These are phyloP conservation scores for Euplagia quadripunctaria DNA, from an alignment of 2,888 invertebrate species.

Conservation along the genomic window DNA sequence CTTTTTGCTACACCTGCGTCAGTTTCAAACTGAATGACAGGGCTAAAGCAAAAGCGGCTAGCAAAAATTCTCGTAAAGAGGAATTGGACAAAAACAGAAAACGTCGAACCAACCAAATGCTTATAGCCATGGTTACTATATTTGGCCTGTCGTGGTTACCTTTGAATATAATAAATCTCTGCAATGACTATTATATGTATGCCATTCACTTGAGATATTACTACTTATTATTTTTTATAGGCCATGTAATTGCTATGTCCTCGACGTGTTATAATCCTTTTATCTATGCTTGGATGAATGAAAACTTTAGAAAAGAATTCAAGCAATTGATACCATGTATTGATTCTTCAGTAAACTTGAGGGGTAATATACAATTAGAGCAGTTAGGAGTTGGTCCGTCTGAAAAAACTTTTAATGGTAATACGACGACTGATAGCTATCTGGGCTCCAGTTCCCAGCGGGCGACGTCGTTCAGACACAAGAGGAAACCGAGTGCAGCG, in stretches of 20 bases:
- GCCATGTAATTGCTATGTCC: constrained; percentile 97
- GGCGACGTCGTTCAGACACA: constrained; percentile 83
- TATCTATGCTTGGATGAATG: constrained; percentile 99
- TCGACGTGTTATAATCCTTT: constrained; percentile 99
- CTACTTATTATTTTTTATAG: constrained; percentile 95
- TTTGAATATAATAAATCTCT: constrained; percentile 95
- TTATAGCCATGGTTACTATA: constrained; percentile 98
- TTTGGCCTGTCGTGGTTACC: constrained; percentile 99
- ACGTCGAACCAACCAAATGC: constrained; percentile 97
- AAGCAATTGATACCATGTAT: constrained; percentile 91
- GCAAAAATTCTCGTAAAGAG: constrained; percentile 94
- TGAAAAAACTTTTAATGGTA: constrained; percentile 92
- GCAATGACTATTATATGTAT: constrained; percentile 93
- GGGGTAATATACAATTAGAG: constrained; percentile 83
- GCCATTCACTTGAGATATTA: constrained; percentile 94
- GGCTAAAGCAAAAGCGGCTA: constrained; percentile 94
- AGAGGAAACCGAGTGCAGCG: constrained; percentile 88
- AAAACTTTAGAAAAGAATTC: constrained; percentile 97
- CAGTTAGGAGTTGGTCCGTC: constrained; percentile 85
- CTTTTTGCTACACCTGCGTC: constrained; percentile 97
- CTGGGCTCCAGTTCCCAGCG: constrained; percentile 87
- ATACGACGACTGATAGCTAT: constrained; percentile 90
- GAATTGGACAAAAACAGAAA: constrained; percentile 96
- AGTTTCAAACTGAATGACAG: constrained; percentile 95
- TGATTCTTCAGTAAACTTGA: constrained; percentile 79